These are phyloP conservation scores for Carcharodon carcharias DNA, from an alignment of 2,797 vertebrate genomes.

Conservation along the genomic window DNA sequence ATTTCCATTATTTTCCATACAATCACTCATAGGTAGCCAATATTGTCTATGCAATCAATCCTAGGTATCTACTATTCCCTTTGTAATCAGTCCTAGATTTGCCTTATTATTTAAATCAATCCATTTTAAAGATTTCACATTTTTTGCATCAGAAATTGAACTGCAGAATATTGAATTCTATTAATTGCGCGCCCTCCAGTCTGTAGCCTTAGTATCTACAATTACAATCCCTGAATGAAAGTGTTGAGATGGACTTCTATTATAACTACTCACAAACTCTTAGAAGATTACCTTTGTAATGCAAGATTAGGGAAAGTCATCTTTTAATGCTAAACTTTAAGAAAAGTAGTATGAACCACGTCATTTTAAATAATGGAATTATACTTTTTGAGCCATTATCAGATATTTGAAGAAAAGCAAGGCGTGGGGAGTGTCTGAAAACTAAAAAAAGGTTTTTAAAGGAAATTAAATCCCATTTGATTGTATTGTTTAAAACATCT, in stretches of 20 bases:
- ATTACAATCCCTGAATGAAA: not conserved
- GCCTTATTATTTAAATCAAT: not conserved
- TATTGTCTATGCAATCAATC: constrained; percentile 12
- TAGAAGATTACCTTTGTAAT: not conserved
- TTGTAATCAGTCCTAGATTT: not conserved
- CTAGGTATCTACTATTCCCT: not conserved
- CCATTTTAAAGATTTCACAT: not conserved
- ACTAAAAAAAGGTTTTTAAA: not conserved
- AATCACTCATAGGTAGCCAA: constrained; percentile 18
- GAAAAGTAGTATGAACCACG: not conserved
- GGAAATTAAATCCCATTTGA: not conserved
- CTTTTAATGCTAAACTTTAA: constrained; percentile 5
- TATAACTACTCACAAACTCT: not conserved
- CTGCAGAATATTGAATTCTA: not conserved
- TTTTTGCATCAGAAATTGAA: not conserved
- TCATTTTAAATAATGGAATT: not conserved
- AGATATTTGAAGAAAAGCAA: not conserved
- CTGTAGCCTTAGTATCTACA: not conserved
- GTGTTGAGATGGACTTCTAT: not conserved
- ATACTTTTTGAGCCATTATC: not conserved
- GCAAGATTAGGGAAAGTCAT: not conserved
- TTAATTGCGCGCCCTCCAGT: not conserved
- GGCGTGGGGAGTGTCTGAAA: no score
- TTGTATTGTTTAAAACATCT: not conserved
- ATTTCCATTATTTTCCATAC: constrained; percentile 23